Conservation (phyloP, 2,888 invertebrate species). For the Caenorhabditis macrosperma region DNA sequence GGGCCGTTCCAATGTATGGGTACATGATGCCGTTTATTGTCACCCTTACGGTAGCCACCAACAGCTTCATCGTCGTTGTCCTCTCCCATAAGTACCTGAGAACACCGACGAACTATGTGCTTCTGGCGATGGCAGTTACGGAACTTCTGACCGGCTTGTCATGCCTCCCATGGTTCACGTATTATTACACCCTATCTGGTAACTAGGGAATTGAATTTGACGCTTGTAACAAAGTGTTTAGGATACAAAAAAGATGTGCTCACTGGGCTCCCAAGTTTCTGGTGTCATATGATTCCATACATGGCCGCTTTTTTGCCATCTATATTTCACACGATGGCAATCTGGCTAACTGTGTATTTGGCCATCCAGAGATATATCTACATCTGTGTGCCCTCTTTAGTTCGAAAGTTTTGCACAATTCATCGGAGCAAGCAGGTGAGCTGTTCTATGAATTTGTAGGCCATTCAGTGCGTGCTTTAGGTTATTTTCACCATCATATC, state of each 20-base stretch:
- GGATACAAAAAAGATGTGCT: conserved; percentile 71
- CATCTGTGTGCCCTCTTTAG: conserved; percentile 92
- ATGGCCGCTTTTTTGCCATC: conserved; percentile 86
- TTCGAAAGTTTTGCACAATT: conserved; percentile 86
- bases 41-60: conserved; percentile 74
- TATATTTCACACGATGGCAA: conserved; percentile 93
- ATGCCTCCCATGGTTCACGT: conserved; percentile 79
- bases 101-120: conserved; percentile 78
- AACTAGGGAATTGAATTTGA: conserved; percentile 20
- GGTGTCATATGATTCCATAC: conserved; percentile 81
- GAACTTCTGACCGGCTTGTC: conserved; percentile 76
- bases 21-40: conserved; percentile 79
- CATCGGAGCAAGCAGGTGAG: conserved; percentile 77
- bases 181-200: conserved; percentile 78
- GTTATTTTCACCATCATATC: conserved; percentile 82
- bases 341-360: conserved; percentile 92
- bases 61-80: conserved; percentile 77
- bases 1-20: conserved; percentile 78
- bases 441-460: background rate
- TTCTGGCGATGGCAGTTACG: conserved; percentile 78
- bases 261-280: conserved; percentile 74
- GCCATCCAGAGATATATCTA: conserved; percentile 95
- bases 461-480: conserved; percentile 41
- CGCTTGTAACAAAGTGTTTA: conserved; percentile 57
- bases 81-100: conserved; percentile 75